Evolutionary conservation across 2,113 vertebrate species (phyloP).

Genomic region (Phoxinus phoxinus): DNA sequence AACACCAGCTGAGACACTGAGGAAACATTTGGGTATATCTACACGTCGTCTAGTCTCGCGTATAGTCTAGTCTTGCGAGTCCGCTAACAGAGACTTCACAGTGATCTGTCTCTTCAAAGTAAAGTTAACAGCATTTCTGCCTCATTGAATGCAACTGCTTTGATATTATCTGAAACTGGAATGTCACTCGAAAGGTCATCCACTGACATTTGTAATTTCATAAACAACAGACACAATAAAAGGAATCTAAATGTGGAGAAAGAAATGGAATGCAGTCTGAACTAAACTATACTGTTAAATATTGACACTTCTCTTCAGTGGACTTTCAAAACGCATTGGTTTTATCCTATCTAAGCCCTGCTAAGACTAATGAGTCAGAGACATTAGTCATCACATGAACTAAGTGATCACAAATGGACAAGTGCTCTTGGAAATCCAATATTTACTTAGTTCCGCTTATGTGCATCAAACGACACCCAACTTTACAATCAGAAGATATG

Average conservation of each 20-base stretch:
- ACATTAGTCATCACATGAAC: conserved; percentile 27
- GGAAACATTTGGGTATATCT: not conserved
- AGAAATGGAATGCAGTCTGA: conserved; percentile 15
- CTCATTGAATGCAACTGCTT: conserved; percentile 33
- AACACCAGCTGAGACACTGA: not conserved
- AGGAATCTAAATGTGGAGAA: conserved; percentile 28
- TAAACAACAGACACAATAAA: conserved; percentile 52
- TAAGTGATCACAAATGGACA: not conserved
- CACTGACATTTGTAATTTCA: conserved; percentile 60
- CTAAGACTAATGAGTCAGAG: conserved; percentile 5
- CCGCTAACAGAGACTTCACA: not conserved
- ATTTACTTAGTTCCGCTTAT: conserved; percentile 13
- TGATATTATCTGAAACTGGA: conserved; percentile 52
- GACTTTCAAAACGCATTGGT: conserved; percentile 29
- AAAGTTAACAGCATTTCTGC: not conserved
- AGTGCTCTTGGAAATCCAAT: conserved; percentile 17
- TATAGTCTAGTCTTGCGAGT: not conserved
- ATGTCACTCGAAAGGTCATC: conserved; percentile 62
- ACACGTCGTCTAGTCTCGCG: not conserved
- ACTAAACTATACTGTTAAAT: conserved; percentile 33
- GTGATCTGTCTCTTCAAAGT: not conserved
- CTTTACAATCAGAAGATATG: not conserved
- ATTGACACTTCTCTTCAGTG: conserved; percentile 55
- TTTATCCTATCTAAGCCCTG: conserved; percentile 1
- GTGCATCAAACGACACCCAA: not conserved